Percentiles rank a stretch among this genome's conserved stretches.
These are phyloP conservation scores for Brachionichthys hirsutus DNA, from an alignment of 2,113 vertebrate species.

Conservation along the genomic window DNA sequence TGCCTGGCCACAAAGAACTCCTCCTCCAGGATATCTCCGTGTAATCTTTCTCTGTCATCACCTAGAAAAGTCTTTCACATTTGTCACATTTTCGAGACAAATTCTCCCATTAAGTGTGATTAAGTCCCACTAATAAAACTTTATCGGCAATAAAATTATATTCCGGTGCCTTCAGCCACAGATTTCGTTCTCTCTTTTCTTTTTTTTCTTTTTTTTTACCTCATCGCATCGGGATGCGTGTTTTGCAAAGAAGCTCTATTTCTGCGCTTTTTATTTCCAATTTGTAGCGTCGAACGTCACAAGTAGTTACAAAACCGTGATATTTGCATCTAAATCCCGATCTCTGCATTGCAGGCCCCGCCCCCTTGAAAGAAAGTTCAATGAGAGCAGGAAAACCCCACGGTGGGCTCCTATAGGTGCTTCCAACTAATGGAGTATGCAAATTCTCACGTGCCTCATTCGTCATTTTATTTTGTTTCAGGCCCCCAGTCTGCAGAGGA, in stretches of 20 bases:
- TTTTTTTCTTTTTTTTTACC: conserved; percentile 9
- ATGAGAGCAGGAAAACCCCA: conserved; percentile 66
- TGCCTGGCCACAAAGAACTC: conserved; percentile 66
- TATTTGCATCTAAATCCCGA: conserved; percentile 71
- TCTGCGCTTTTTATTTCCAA: conserved; percentile 71
- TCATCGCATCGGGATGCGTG: conserved; percentile 21
- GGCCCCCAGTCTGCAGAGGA: too few relatives aligned
- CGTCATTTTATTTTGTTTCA: too few relatives aligned
- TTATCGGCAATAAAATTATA: conserved; percentile 6
- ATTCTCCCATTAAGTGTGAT: not conserved
- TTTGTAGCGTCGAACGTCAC: conserved; percentile 68
- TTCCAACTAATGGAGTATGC: not conserved
- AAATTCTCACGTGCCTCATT: too few relatives aligned
- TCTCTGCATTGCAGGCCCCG: conserved; percentile 60
- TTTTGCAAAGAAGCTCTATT: conserved; percentile 44
- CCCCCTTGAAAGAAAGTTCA: conserved; percentile 56
- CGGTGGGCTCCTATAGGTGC: conserved; percentile 38
- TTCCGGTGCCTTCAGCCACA: conserved; percentile 4
- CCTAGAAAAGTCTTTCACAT: conserved; percentile 40
- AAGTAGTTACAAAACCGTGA: conserved; percentile 53
- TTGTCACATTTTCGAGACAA: conserved; percentile 16
- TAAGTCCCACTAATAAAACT: conserved; percentile 4
- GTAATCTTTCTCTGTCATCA: conserved; percentile 46
- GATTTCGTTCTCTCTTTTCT: too few relatives aligned
- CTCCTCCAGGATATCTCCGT: conserved; percentile 65